These are phyloP conservation scores for Mesorhabditis belari DNA, from an alignment of 2,888 invertebrate genomes.

Conservation along the genomic window DNA sequence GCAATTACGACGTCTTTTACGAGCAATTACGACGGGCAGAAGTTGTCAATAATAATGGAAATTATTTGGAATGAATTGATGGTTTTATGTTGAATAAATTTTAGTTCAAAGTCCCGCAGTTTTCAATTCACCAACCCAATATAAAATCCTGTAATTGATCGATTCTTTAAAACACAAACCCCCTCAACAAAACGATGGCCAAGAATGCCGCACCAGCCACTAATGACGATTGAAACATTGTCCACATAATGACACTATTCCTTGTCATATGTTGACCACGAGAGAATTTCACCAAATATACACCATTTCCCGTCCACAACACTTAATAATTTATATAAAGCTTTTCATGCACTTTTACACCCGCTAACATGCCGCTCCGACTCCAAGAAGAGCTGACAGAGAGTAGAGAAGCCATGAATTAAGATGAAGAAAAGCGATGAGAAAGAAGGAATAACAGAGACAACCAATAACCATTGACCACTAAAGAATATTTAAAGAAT, in stretches of 20 bases:
- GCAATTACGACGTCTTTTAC: background rate
- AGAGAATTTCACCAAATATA: slow-evolving; percentile 19
- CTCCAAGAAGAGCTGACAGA: slow-evolving; percentile 34
- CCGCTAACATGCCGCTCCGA: slow-evolving; percentile 38
- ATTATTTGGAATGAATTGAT: too few relatives aligned
- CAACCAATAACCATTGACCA: slow-evolving; percentile 75
- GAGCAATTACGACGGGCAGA: too few relatives aligned
- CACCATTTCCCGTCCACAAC: slow-evolving; percentile 32
- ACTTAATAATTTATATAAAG: too few relatives aligned
- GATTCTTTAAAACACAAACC: background rate
- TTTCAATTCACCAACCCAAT: too few relatives aligned
- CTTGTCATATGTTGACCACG: slow-evolving; percentile 17
- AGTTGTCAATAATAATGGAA: too few relatives aligned
- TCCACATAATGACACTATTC: slow-evolving; percentile 32
- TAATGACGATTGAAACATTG: slow-evolving; percentile 28
- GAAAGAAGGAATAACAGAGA: slow-evolving; percentile 76
- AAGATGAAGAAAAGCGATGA: slow-evolving; percentile 55
- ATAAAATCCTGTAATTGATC: too few relatives aligned
- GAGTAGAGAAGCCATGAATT: slow-evolving; percentile 23
- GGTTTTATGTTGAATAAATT: too few relatives aligned
- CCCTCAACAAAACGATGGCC: slow-evolving; percentile 2
- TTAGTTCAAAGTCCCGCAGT: too few relatives aligned
- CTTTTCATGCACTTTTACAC: too few relatives aligned
- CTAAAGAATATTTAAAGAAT: too few relatives aligned
- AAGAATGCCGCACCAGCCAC: slow-evolving; percentile 20